Percentiles rank a stretch among this genome's conserved stretches.
Conservation (phyloP, 2,888 invertebrate species). For the Eurytoma adleriae region DNA sequence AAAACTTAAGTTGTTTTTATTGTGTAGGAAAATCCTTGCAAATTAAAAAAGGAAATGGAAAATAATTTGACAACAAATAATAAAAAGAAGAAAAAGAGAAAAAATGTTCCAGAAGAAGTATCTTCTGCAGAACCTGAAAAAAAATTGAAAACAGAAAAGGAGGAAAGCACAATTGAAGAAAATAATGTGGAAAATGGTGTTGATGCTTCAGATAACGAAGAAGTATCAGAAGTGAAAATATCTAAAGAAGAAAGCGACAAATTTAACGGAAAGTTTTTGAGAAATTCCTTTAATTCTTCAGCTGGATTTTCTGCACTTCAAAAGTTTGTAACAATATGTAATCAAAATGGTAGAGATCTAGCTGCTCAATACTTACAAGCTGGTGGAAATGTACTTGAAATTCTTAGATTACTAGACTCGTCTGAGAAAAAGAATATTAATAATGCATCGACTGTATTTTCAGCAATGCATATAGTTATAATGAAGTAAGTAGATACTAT, state of each 20-base stretch:
- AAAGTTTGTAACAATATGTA: constrained; percentile 81
- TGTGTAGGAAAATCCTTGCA: too few species aligned
- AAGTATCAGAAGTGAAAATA: constrained; percentile 23
- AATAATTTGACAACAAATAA: not conserved
- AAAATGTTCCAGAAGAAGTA: constrained; percentile 29
- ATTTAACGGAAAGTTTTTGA: constrained; percentile 64
- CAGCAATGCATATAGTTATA: constrained; percentile 82
- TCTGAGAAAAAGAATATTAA: constrained; percentile 81
- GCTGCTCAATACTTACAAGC: constrained; percentile 82
- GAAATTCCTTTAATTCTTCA: constrained; percentile 62
- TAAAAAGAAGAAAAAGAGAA: constrained; percentile 56
- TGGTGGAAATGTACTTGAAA: constrained; percentile 83
- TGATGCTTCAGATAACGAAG: constrained; percentile 35
- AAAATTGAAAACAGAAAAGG: constrained; percentile 47
- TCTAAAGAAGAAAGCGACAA: constrained; percentile 47
- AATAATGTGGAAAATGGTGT: constrained; percentile 1
- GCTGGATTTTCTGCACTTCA: constrained; percentile 74
- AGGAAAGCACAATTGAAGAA: constrained; percentile 19
- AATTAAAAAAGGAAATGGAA: not conserved
- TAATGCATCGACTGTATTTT: constrained; percentile 80
- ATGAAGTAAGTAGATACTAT: constrained; percentile 76
- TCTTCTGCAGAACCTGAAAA: constrained; percentile 31
- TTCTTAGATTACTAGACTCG: constrained; percentile 81
- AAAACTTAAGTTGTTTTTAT: too few species aligned
- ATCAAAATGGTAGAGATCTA: constrained; percentile 77